These are phyloP conservation scores for Oostethus manadensis DNA, from an alignment of 2,113 vertebrate species.

Conservation along the genomic window DNA sequence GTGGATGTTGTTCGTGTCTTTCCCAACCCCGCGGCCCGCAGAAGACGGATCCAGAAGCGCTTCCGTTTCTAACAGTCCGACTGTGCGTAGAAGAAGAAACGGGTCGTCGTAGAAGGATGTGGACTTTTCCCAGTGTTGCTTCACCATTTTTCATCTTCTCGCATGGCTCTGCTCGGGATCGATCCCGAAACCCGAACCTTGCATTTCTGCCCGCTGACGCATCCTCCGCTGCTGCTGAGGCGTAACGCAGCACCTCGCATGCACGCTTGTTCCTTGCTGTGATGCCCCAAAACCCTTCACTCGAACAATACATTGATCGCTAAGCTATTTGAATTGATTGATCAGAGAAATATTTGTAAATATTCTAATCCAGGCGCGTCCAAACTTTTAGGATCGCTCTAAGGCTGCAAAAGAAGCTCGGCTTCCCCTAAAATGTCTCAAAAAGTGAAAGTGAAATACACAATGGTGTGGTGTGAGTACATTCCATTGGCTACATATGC, in stretches of 20 bases:
- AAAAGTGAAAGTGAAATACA: too few relatives aligned
- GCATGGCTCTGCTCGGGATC: constrained; percentile 4
- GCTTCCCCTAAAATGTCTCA: too few relatives aligned
- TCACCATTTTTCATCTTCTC: background rate
- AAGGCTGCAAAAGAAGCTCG: too few relatives aligned
- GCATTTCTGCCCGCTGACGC: background rate
- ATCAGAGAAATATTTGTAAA: too few relatives aligned
- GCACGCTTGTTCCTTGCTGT: background rate
- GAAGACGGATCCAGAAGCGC: background rate
- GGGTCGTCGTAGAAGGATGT: background rate
- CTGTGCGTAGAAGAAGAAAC: background rate
- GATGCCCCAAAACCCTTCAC: background rate
- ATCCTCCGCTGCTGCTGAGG: constrained; percentile 17
- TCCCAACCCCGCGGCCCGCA: too few relatives aligned
- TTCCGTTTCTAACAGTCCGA: background rate
- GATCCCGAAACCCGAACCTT: constrained; percentile 34
- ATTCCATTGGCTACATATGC: too few relatives aligned
- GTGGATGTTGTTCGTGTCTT: constrained; percentile 39
- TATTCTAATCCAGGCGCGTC: too few relatives aligned
- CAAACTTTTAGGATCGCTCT: too few relatives aligned
- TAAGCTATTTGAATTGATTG: too few relatives aligned
- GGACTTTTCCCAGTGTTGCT: background rate
- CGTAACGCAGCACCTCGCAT: background rate
- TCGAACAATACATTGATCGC: too few relatives aligned
- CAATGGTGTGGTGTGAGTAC: too few relatives aligned